A percentile compares a stretch with the other conserved stretches of the same genome.
phyloP scores from a whole-genome alignment of 2,113 vertebrate genomes.

The Danionella cerebrum region DNA sequence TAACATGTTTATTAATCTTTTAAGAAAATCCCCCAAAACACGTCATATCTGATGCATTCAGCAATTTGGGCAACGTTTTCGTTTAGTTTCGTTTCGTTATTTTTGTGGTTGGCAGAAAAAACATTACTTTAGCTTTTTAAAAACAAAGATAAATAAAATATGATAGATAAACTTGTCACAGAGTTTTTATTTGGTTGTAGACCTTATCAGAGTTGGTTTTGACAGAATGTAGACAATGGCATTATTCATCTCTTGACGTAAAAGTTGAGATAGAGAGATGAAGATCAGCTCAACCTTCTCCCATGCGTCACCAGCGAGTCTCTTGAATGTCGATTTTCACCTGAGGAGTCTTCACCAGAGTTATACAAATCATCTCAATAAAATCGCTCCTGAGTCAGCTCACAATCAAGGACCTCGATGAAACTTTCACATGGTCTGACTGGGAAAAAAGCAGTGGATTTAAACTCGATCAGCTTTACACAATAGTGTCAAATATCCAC shows the following conservation, averaged over 20 bases:
- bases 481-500: constrained; percentile 58
- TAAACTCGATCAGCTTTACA: constrained; percentile 34
- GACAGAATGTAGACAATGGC: neutral
- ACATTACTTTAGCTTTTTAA: no score
- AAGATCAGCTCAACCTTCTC: no score
- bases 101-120: no score
- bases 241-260: constrained; percentile 3
- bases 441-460: constrained; percentile 14
- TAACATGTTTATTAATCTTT: no score
- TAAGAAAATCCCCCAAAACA: no score
- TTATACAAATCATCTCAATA: neutral
- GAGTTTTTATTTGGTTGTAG: no score
- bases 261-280: neutral
- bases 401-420: neutral
- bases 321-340: neutral
- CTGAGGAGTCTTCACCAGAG: neutral
- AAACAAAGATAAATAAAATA: no score
- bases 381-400: neutral
- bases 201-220: no score
- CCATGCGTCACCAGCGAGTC: neutral
- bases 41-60: no score
- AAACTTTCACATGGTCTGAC: neutral
- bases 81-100: no score
- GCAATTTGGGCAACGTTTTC: no score
- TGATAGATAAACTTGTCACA: no score